phyloP scores from a whole-genome alignment of 1,140 invertebrate genomes.

The Drosophila navojoa region DNA sequence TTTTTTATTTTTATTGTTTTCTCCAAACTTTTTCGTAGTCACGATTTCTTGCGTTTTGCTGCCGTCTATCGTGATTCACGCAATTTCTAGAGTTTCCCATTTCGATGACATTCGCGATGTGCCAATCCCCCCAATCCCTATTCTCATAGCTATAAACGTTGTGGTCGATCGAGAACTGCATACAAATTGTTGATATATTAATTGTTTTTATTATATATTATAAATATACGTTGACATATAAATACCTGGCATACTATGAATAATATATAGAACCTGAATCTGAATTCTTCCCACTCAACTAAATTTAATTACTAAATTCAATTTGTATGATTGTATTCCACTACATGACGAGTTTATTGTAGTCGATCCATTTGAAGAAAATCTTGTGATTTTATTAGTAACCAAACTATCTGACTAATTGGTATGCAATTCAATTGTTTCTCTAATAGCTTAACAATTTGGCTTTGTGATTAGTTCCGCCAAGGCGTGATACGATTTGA shows the following conservation, averaged over 20 bases:
- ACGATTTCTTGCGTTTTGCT: constrained; percentile 1
- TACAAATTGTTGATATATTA: constrained; percentile 37
- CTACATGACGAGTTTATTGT: not conserved
- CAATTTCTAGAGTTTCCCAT: constrained; percentile 42
- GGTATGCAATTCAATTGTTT: constrained; percentile 35
- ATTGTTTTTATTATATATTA: too few relatives aligned
- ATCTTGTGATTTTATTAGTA: constrained; percentile 14
- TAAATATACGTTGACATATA: too few relatives aligned
- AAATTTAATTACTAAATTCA: too few relatives aligned
- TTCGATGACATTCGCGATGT: constrained; percentile 28
- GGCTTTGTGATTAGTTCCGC: constrained; percentile 28
- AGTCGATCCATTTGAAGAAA: constrained; percentile 1
- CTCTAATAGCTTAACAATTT: constrained; percentile 29
- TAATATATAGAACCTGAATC: too few relatives aligned
- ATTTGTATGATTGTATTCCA: too few relatives aligned
- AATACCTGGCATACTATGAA: too few relatives aligned
- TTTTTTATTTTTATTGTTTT: constrained; percentile 3
- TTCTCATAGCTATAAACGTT: constrained; percentile 1
- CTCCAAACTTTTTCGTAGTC: constrained; percentile 12
- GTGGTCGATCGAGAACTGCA: constrained; percentile 28
- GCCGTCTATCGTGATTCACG: constrained; percentile 37
- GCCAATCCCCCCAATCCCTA: constrained; percentile 7
- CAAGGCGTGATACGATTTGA: constrained; percentile 32
- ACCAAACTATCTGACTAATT: constrained; percentile 29
- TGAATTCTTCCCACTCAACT: too few relatives aligned